Conservation (phyloP, 2,113 vertebrate species). For the Casuarius casuarius region DNA sequence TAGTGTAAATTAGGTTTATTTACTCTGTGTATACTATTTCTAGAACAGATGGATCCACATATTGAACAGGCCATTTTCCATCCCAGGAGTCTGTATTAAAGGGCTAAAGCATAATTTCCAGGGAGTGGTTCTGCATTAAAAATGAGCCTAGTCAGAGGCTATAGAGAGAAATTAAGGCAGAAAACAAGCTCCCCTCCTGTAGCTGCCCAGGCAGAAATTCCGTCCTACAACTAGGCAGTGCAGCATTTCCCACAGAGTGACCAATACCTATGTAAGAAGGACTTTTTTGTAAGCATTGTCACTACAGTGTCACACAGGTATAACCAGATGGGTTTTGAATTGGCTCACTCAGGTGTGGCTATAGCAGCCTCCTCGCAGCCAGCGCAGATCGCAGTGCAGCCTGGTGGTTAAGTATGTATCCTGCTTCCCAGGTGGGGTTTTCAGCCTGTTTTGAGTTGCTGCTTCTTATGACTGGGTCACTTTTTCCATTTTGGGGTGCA, state of each 20-base stretch:
- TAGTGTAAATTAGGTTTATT: not conserved
- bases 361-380: not conserved
- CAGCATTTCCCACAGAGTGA: not conserved
- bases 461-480: not conserved
- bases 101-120: not conserved
- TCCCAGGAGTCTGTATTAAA: not conserved
- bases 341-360: not conserved
- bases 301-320: not conserved
- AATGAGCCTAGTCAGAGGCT: not conserved
- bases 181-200: not conserved
- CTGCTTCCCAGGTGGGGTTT: not conserved
- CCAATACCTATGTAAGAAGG: not conserved
- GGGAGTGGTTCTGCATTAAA: not conserved
- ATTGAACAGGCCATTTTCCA: accelerated
- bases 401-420: not conserved
- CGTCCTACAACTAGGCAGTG: not conserved
- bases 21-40: not conserved
- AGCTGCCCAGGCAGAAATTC: not conserved
- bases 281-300: not conserved
- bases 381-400: not conserved
- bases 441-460: not conserved
- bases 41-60: not conserved
- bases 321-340: not conserved
- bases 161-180: not conserved
- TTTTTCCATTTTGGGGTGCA: not conserved